A percentile compares a stretch with the other conserved stretches of the same genome.
Evolutionary conservation across 2,797 vertebrate genomes (phyloP).

Genomic region (Etheostoma nigrum): DNA sequence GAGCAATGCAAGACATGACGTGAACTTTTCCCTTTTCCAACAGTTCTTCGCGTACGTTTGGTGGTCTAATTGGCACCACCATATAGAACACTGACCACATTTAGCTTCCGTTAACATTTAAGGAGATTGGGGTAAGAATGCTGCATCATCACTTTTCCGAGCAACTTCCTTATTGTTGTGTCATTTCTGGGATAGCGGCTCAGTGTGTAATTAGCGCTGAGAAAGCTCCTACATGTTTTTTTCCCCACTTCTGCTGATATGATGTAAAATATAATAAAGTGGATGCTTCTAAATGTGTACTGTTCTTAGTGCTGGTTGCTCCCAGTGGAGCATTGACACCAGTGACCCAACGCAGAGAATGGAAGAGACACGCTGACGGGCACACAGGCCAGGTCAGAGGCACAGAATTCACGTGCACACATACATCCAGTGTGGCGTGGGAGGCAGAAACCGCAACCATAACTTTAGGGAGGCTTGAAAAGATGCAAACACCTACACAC

Average conservation of each 20-base stretch:
- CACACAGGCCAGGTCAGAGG: conserved; percentile 23
- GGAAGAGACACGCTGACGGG: conserved; percentile 13
- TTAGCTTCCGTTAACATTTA: conserved; percentile 69
- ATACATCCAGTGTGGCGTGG: conserved; percentile 27
- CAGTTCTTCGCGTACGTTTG: not conserved
- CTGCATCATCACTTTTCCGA: conserved; percentile 69
- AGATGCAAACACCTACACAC: conserved; percentile 64
- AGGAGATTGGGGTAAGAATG: conserved; percentile 35
- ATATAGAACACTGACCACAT: conserved; percentile 59
- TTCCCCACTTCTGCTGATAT: conserved; percentile 59
- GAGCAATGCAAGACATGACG: conserved; percentile 30
- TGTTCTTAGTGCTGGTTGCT: conserved; percentile 13
- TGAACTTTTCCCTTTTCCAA: conserved; percentile 66
- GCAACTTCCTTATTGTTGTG: conserved; percentile 65
- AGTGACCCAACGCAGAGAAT: conserved; percentile 5
- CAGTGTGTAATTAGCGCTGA: conserved; percentile 65
- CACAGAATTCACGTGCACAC: conserved; percentile 30
- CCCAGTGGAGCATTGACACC: conserved; percentile 26
- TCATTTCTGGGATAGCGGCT: conserved; percentile 45
- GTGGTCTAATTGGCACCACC: conserved; percentile 62
- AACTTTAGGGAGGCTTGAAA: conserved; percentile 56
- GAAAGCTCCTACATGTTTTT: conserved; percentile 43
- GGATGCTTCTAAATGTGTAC: conserved; percentile 14
- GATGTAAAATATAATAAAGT: conserved; percentile 58
- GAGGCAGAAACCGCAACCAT: conserved; percentile 41